Base-by-base conservation (phyloP, 2,113 vertebrate genomes). In the Fregetta grallaria region DNA sequence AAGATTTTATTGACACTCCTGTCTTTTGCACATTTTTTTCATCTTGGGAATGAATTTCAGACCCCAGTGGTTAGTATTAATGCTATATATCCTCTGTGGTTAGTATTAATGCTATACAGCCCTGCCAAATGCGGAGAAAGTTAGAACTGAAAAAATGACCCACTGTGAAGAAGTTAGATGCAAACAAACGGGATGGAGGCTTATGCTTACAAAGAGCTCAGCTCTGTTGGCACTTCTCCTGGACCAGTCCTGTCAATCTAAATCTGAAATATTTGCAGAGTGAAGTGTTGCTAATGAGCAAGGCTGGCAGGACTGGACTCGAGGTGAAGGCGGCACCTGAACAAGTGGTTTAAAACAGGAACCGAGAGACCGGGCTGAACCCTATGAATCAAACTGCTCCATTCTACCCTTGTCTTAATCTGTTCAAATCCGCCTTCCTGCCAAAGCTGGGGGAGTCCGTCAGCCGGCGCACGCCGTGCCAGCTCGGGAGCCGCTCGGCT, bases 261-360 rank as follows among this genome's bases (percentile, higher is more conserved):
- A 91, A 79, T 93, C 45, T 73, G 84, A 92, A 90, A 25, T 96
- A 91, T 95, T 95, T 97, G 89, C 91, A 66, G 96, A 94, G 89
- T 40, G 84, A 94, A 94, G 94, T 96, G 93, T 77, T 96, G 92
- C 71, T 96, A 96, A 96, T 92, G 94, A 95, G 92, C 42, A 50
- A 40, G 2, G 55, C 78, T 92, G 97, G 89, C 92, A 91, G 91
- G 44, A 44, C 56, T 0, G 0, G 67, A 16, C 67, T 88, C 1
- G 15, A 58, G 84, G 84, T 91, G 83, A 65, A 40, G 86, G 4
- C 6, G 67, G 77, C 80, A 59, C 70, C 74, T 79, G 84, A 82
- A 62, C n/a, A 45, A 76, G 65, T 0, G 2, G 36, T 52, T 82
- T 90, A 87, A 59, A 89, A 61, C 29, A 53, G 45, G 61, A 90